Percentiles rank a stretch among this genome's conserved stretches.
These are phyloP conservation scores for Myotis daubentonii DNA, from an alignment of 2,797 vertebrate genomes.

Conservation along the genomic window DNA sequence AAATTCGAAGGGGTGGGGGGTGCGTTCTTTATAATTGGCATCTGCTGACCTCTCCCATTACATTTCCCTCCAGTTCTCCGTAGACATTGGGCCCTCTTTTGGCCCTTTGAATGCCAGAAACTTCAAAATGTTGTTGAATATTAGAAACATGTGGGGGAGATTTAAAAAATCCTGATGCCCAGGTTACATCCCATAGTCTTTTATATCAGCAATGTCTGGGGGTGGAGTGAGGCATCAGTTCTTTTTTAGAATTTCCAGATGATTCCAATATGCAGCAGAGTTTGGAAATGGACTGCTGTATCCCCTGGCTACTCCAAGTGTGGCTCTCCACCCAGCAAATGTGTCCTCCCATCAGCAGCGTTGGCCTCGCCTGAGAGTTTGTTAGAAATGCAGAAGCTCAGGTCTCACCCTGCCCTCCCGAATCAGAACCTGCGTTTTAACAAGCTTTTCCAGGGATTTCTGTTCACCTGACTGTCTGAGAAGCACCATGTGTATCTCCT, in stretches of 20 bases:
- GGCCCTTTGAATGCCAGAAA: background rate
- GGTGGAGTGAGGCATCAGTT: background rate
- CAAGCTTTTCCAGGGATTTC: background rate
- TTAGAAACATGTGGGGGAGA: background rate
- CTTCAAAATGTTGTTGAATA: background rate
- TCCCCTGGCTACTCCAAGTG: background rate
- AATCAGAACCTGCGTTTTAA: background rate
- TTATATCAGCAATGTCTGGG: background rate
- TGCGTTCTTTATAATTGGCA: background rate
- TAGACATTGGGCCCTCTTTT: background rate
- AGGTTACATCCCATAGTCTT: background rate
- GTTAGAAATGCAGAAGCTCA: background rate
- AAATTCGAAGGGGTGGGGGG: background rate
- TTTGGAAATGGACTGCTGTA: background rate
- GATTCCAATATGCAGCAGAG: background rate
- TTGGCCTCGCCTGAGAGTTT: background rate
- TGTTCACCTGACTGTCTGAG: background rate
- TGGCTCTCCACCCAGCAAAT: background rate
- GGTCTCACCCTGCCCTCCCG: background rate
- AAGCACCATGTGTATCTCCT: background rate
- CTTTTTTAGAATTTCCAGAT: background rate
- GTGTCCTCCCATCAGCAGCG: background rate
- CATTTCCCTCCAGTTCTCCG: background rate
- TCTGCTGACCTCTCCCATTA: background rate
- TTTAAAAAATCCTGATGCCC: too few relatives aligned